phyloP scores from a whole-genome alignment of 2,888 invertebrate species.

The Limenitis camilla region DNA sequence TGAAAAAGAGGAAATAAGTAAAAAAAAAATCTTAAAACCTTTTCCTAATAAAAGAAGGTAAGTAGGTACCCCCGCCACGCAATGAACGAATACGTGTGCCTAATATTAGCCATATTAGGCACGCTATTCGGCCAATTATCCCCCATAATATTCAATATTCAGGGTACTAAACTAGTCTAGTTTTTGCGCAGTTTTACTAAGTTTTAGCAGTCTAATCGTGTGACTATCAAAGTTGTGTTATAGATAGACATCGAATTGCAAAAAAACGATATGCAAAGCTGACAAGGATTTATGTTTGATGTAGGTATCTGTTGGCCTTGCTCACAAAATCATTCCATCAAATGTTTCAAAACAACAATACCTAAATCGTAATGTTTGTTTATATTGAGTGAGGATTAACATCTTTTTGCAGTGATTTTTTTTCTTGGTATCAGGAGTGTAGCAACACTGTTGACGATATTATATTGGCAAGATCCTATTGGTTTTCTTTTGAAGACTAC shows the following conservation, averaged over 20 bases:
- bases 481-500: too few species aligned
- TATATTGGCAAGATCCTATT: too few species aligned
- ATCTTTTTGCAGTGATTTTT: slow-evolving; percentile 30
- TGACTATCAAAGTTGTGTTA: not conserved
- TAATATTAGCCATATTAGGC: too few species aligned
- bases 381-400: slow-evolving; percentile 33
- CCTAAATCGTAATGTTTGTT: slow-evolving; percentile 1
- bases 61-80: too few species aligned
- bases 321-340: slow-evolving; percentile 36
- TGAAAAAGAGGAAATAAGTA: too few species aligned
- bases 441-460: too few species aligned
- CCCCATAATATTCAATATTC: too few species aligned
- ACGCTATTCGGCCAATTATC: too few species aligned
- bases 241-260: slow-evolving; percentile 15
- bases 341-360: slow-evolving; percentile 39
- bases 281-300: slow-evolving; percentile 30
- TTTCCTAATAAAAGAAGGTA: too few species aligned
- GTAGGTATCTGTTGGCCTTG: slow-evolving; percentile 33
- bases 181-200: not conserved
- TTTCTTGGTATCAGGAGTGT: not conserved
- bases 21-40: too few species aligned
- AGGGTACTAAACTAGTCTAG: not conserved
- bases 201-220: not conserved
- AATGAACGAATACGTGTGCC: too few species aligned
- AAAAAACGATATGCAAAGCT: slow-evolving; percentile 23